A percentile compares a stretch with the other conserved stretches of the same genome.
Evolutionary conservation across 2,113 vertebrate genomes (phyloP).

Genomic region (Vidua chalybeata): DNA sequence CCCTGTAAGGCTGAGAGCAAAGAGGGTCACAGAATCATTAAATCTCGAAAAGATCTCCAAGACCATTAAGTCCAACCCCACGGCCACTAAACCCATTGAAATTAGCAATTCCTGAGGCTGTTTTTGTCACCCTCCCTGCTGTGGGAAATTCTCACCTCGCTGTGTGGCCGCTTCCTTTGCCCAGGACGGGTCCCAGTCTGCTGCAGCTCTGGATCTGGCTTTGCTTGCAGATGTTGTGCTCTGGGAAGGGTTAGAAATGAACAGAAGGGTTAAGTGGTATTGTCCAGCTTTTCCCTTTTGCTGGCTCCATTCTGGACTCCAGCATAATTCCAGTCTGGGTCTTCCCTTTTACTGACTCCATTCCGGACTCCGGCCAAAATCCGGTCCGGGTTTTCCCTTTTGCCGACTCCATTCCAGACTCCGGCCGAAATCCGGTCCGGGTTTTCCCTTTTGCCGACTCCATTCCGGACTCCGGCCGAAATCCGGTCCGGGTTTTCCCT

Average conservation of each 20-base stretch:
- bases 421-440: too few relatives aligned
- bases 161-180: neutral
- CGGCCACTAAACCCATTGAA: neutral
- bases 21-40: accelerated
- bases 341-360: neutral
- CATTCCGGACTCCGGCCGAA: too few relatives aligned
- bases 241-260: neutral
- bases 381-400: too few relatives aligned
- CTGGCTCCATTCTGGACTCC: too few relatives aligned
- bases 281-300: neutral
- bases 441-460: too few relatives aligned
- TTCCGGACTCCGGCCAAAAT: too few relatives aligned
- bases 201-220: neutral
- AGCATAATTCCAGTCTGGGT: too few relatives aligned
- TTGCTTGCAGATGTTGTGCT: neutral
- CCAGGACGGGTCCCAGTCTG: neutral
- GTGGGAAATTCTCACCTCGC: accelerated
- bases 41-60: neutral
- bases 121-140: neutral
- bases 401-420: too few relatives aligned
- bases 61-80: neutral
- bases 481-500: neutral
- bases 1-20: neutral
- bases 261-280: neutral
- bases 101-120: neutral